Evolutionary conservation across 1,140 invertebrate genomes (phyloP), one percentile per base, ranked within the genome.

Genomic region (fruit fly (Drosophila melanogaster)): DNA sequence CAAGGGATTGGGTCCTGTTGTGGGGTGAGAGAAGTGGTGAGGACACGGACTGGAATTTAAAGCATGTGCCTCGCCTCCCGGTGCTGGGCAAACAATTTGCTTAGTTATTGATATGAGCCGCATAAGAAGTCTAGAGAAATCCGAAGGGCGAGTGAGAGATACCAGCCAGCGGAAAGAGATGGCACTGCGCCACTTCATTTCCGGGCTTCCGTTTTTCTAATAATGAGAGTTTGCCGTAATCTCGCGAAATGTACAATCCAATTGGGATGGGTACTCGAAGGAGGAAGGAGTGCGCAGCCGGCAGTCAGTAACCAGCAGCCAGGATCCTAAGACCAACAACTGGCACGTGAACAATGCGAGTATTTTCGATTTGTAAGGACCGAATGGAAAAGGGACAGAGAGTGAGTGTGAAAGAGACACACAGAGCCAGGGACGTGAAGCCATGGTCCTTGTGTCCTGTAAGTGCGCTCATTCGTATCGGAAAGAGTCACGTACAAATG

Each of bases 181-280:
- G 43, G 35, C 54, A 59, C 55, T 61, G 62, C 50, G 83, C 65
- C 83, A 87, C 83, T 87, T 87, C 83, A 89, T 89, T 89, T 89
- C 84, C 84, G 84, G 84, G 85, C 77, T 89, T 89, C 84, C 85
- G 84, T 77, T 89, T 35, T 54, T 89, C 79, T 84, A 89, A 89
- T 89, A 87, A 87, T 89, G 83, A 87, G 84, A 89, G 84, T 90
- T 89, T 84, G 84, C 84, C 64, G 65, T 80, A 89, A 89, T 84
- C 85, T 74, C 85, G 85, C 85, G 77, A 78, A 87, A 79, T 84
- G 77, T 84, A 87, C 83, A 86, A 78, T 81, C 74, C 61, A 50
- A 62, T 58, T 41, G 17, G 17, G 22, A 26, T 0, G 41, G 17
- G 38, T 7, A 17, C 17, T 2, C 2, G 19, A 19, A 24, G 43